Base-by-base conservation (phyloP, 1,140 invertebrate species). In the Zaprionus ornatus region DNA sequence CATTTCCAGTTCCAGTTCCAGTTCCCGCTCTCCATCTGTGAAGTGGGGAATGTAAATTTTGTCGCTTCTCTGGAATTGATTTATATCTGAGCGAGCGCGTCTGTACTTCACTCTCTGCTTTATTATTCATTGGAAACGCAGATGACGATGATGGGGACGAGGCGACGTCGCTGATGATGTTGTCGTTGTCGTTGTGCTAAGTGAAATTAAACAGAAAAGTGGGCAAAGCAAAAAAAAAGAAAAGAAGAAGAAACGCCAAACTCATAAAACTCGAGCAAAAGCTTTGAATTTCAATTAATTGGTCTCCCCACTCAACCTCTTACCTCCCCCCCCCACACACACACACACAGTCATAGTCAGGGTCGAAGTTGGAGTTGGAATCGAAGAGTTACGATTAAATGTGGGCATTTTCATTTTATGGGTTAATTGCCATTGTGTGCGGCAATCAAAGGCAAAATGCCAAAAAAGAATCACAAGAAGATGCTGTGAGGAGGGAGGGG, bases 231-330 rank as follows among this genome's bases (percentile, higher is more conserved):
- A 9, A 45, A 45, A 42, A 42, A 17, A n/a, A 15, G 6, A 37
- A 3, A 74, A 55, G 59, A 48, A 4, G 9, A 23, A 19, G 17
- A 40, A 45, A 32, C 29, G 72, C 69, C 62, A 59, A 48, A 54
- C 64, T 63, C 80, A 87, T 88, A 87, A 87, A 83, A 88, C 70
- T 70, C 75, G 70, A 61, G 76, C 82, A 79, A 82, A 68, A 65
- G 80, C 84, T 90, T 88, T 87, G 84, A 88, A 87, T 87, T 87
- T 87, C 77, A 87, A 90, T 88, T 90, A 90, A 88, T 90, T 90
- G 80, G 78, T 63, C 77, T 66, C 55, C 62, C 48, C 15, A 55
- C 52, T 27, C 25, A 2, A 3, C 52, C 12, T 25, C 3, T 55
- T 13, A 12, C 9, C 12, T 1, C 10, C 21, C 4, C 3, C 48